Evolutionary conservation across 2,113 vertebrate species (phyloP).

Genomic region (Syrrhaptes paradoxus): DNA sequence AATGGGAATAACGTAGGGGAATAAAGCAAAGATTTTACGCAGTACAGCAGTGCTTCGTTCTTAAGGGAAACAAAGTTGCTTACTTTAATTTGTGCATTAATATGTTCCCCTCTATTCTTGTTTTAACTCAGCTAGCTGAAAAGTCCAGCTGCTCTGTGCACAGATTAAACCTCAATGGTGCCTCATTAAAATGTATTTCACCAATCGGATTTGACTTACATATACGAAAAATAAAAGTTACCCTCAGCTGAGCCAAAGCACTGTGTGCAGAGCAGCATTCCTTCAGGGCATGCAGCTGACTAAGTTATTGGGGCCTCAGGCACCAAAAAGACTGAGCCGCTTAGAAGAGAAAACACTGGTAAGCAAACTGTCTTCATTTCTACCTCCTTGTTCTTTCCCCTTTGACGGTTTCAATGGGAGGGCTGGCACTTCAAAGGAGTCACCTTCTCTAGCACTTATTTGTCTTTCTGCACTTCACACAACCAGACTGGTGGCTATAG

Average conservation of each 20-base stretch:
- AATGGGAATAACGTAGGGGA: not conserved
- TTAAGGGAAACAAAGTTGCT: constrained; percentile 19
- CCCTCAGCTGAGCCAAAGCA: not conserved
- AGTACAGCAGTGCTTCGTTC: not conserved
- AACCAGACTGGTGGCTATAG: not conserved
- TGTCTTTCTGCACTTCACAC: not conserved
- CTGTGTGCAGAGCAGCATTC: not conserved
- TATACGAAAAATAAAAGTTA: not conserved
- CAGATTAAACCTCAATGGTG: not conserved
- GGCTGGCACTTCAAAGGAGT: not conserved
- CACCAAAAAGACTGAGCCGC: not conserved
- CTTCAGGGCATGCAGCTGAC: not conserved
- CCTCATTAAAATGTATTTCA: not conserved
- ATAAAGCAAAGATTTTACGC: not conserved
- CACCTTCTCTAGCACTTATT: not conserved
- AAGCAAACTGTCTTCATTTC: not conserved
- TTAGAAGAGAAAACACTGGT: not conserved
- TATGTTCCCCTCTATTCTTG: not conserved
- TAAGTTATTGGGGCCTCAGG: not conserved
- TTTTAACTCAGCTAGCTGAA: not conserved
- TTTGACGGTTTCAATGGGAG: not conserved
- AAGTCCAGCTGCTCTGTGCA: not conserved
- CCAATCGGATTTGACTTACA: not conserved
- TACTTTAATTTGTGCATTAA: not conserved
- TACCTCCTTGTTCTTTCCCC: not conserved